phyloP scores from a whole-genome alignment of 2,797 vertebrate genomes.

The Rhyacichthys aspro region DNA sequence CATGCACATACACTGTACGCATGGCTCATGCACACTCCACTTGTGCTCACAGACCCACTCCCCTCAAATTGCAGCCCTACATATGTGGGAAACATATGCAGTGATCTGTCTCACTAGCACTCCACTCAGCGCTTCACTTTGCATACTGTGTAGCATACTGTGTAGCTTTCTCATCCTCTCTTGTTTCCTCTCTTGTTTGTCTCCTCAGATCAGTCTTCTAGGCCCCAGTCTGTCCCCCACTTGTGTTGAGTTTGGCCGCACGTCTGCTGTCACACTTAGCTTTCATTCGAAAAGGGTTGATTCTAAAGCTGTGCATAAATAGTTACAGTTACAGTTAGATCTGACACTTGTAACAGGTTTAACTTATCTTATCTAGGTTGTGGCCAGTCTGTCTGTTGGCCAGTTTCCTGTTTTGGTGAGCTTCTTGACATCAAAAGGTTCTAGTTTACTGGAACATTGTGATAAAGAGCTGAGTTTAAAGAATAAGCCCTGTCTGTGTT shows the following conservation, averaged over 20 bases:
- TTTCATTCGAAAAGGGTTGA: conserved; percentile 41
- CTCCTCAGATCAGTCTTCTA: conserved; percentile 54
- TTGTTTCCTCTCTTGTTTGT: conserved; percentile 58
- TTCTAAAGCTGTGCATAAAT: conserved; percentile 20
- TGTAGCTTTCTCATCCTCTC: conserved; percentile 55
- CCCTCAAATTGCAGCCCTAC: conserved; percentile 45
- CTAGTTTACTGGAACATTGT: conserved; percentile 57
- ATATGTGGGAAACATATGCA: conserved; percentile 78
- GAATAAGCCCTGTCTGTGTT: conserved; percentile 55
- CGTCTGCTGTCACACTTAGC: conserved; percentile 45
- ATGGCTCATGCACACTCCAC: conserved; percentile 67
- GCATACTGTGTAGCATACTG: conserved; percentile 60
- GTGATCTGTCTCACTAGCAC: conserved; percentile 77
- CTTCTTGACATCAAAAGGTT: conserved; percentile 59
- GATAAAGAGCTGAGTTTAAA: conserved; percentile 63
- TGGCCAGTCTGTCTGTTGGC: conserved; percentile 63
- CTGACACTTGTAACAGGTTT: conserved; percentile 33
- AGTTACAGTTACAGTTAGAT: conserved; percentile 19
- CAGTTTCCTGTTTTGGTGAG: conserved; percentile 76
- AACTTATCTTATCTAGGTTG: conserved; percentile 60
- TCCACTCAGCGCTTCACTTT: conserved; percentile 59
- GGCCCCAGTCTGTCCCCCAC: conserved; percentile 42
- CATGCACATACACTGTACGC: conserved; percentile 58
- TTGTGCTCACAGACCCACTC: conserved; percentile 33
- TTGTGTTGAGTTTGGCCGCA: conserved; percentile 58